Evolutionary conservation across 2,888 invertebrate genomes (phyloP), one percentile per base, ranked within the genome.

Genomic region (Spilosoma lubricipeda): DNA sequence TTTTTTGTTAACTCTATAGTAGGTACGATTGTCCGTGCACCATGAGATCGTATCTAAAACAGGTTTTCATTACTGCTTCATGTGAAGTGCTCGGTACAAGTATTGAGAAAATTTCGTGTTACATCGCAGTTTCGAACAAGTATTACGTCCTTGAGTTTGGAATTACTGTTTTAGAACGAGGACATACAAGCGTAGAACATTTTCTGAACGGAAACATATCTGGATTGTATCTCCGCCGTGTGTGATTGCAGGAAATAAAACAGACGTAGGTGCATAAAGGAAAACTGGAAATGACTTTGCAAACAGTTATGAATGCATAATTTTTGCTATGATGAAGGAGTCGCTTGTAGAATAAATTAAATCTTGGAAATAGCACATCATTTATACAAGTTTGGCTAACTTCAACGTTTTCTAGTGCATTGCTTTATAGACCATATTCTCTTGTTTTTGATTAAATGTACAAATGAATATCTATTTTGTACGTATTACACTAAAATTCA

Each of bases 111-210:
- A 83, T 81, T 85, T 82, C 79, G 75, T 81, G 81, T 79, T 80
- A 81, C 78, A 79, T 80, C 77, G 11, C 33, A 23, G 67, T 66
- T 67, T 52, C 11, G 27, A 63, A 23, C 45, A 42, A 68, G 8
- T 65, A 20, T n/a, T 76, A 82, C 81, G 85, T 85, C 85, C 85
- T 85, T 85, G 84, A 77, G 75, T 82, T 77, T 84, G 82, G 87
- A 88, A 88, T 88, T 83, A 85, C 89, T 86, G 86, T 88, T 89
- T 88, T 87, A 89, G 87, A 90, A 89, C 85, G 88, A 89, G 87
- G 88, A 86, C 90, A 78, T 80, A 81, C 84, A 82, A 79, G 83
- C 69, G 71, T 76, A 82, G 81, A 85, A 85, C 83, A 83, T 86
- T 88, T 63, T 87, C 85, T 88, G 82, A 88, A 85, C 90, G 87